phyloP scores from a whole-genome alignment of 2,797 vertebrate species.

The Gallinago solitaria region DNA sequence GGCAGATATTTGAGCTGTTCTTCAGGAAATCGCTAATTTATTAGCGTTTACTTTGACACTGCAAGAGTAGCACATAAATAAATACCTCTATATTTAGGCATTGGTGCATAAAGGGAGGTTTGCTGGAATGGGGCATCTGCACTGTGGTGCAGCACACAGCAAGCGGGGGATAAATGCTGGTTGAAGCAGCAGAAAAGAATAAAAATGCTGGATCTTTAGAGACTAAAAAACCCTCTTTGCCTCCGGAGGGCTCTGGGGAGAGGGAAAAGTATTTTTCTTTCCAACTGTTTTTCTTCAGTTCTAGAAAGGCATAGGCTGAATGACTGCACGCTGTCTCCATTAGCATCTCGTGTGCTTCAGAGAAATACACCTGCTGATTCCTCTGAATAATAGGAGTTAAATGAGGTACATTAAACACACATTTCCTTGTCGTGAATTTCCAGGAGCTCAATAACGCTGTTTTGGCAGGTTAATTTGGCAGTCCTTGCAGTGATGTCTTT shows the following conservation, averaged over 20 bases:
- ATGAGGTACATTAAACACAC: slow-evolving; percentile 3
- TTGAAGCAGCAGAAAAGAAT: neutral
- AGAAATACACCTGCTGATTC: slow-evolving; percentile 38
- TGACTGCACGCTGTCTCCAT: neutral
- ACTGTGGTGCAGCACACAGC: neutral
- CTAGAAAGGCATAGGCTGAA: neutral
- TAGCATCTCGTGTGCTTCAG: neutral
- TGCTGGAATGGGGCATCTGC: neutral
- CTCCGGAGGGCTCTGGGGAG: neutral
- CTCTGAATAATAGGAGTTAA: slow-evolving; percentile 7
- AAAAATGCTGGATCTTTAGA: neutral
- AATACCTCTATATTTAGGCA: neutral
- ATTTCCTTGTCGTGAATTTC: neutral
- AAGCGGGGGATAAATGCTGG: neutral
- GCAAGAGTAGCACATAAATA: neutral
- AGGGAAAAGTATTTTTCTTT: neutral
- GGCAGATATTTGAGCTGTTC: neutral
- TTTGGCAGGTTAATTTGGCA: slow-evolving; percentile 43
- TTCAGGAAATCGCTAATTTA: neutral
- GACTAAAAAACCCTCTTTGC: neutral
- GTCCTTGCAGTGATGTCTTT: neutral
- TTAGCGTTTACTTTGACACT: neutral
- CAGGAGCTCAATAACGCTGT: slow-evolving; percentile 3
- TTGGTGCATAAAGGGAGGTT: neutral
- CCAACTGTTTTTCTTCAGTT: neutral